Base-by-base conservation (phyloP, 2,113 vertebrate genomes). In the Manacus vitellinus region DNA sequence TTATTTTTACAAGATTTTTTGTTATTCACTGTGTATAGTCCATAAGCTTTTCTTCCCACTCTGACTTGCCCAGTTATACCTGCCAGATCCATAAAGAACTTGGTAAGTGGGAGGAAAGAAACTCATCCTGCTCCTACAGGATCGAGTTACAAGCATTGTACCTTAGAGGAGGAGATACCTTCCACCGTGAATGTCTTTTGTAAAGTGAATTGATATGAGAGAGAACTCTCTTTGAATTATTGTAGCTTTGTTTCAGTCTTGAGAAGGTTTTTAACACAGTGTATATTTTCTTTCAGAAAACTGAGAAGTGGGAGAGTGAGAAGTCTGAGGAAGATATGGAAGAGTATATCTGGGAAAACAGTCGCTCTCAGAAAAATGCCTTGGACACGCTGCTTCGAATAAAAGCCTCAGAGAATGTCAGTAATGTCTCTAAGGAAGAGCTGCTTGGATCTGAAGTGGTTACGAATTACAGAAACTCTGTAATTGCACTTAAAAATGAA, bases 241-340 rank as follows among this genome's bases (percentile, higher is more conserved):
- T 82, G 24, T n/a, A 37, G 12, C 14, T 51, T 54, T 67, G 55
- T 92, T 87, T 88, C n/a, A 62, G 12, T 83, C 59, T 62, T 81
- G 44, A 72, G 28, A 35, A 25, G 8, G 89, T 63, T 65, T 85
- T 77, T 39, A 59, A 90, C 47, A 39, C 1, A 0, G 41, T 55
- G 43, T 43, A 2, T 74, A 2, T 80, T 71, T 88, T 84, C 52
- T 96, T 98, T 78, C 96, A 99, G 99, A 99, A 99, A 99, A 99
- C 95, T 0, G 99, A 99, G 96, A 85, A 84, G 8, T 99, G 99
- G 99, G 99, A 99, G 95, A 98, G 98, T 0, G 98, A 98, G 41
- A 99, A 99, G 97, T 98, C 98, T 0, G 98, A 98, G 59, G 98
- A 98, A 25, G 99, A 99, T 98, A 99, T 99, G 99, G 99, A 99